Percentiles rank a stretch among this genome's conserved stretches.
Conservation (phyloP, 2,797 vertebrate genomes). For the Cuculus canorus region DNA sequence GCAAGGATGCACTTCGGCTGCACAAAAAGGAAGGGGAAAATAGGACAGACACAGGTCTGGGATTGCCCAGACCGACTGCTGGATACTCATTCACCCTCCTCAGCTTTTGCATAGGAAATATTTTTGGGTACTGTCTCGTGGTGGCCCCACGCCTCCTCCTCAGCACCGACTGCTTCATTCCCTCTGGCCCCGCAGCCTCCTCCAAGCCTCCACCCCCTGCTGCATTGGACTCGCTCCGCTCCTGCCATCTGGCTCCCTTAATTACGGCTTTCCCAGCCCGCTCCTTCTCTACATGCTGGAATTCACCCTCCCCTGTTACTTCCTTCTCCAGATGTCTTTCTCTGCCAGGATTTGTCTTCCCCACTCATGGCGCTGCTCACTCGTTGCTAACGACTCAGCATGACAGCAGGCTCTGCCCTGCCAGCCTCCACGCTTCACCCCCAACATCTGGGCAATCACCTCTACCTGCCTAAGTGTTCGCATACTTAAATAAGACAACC, state of each 20-base stretch:
- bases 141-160: neutral
- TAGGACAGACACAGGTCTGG: neutral
- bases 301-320: neutral
- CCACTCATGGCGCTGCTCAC: neutral
- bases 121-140: neutral
- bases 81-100: neutral
- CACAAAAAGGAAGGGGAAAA: neutral
- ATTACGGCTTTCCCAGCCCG: neutral
- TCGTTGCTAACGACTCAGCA: neutral
- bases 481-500: neutral
- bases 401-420: neutral
- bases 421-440: neutral
- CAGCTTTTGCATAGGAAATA: neutral
- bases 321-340: neutral
- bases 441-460: neutral
- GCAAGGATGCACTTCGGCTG: accelerated
- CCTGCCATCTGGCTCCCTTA: neutral
- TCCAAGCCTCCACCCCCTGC: neutral
- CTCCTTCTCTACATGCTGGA: accelerated
- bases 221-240: accelerated
- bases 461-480: neutral
- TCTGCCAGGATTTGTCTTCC: neutral
- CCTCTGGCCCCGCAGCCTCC: neutral
- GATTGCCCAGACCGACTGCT: neutral
- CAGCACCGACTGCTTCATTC: accelerated